Evolutionary conservation across 2,888 invertebrate genomes (phyloP).

Genomic region (Steinernema scapterisci): DNA sequence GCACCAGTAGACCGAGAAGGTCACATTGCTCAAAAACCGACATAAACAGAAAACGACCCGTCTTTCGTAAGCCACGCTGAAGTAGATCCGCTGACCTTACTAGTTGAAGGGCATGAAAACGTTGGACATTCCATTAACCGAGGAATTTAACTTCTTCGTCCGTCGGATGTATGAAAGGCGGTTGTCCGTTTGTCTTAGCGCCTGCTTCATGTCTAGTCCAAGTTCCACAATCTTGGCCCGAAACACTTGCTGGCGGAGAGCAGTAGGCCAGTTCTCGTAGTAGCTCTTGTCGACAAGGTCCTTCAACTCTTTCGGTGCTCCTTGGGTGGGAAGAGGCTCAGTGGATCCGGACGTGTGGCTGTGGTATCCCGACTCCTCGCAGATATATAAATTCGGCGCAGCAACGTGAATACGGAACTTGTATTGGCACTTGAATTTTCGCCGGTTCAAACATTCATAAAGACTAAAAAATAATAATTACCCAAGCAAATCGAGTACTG

Average conservation of each 20-base stretch:
- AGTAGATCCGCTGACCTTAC: neutral
- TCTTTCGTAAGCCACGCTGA: neutral
- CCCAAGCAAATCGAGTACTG: neutral
- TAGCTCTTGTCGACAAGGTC: conserved; percentile 19
- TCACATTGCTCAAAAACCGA: conserved; percentile 3
- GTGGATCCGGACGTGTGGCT: conserved; percentile 19
- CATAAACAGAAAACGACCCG: conserved; percentile 14
- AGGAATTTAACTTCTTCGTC: neutral
- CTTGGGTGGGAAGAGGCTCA: conserved; percentile 4
- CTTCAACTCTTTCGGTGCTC: conserved; percentile 17
- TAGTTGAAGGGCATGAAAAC: neutral
- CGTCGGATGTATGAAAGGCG: conserved; percentile 18
- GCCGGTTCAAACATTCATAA: conserved; percentile 3
- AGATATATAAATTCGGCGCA: neutral
- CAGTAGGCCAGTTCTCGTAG: conserved; percentile 24
- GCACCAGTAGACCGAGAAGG: conserved; percentile 1
- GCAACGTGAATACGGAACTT: conserved; percentile 4
- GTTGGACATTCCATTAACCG: neutral
- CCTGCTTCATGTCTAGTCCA: conserved; percentile 22
- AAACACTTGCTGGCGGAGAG: conserved; percentile 13
- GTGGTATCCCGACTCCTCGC: conserved; percentile 21
- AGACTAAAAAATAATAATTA: neutral
- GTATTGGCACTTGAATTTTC: conserved; percentile 22
- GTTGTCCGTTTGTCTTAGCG: conserved; percentile 18
- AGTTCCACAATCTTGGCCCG: conserved; percentile 15